A percentile compares a stretch with the other conserved stretches of the same genome.
phyloP scores from a whole-genome alignment of 2,888 invertebrate genomes.

The Cactoblastis cactorum region DNA sequence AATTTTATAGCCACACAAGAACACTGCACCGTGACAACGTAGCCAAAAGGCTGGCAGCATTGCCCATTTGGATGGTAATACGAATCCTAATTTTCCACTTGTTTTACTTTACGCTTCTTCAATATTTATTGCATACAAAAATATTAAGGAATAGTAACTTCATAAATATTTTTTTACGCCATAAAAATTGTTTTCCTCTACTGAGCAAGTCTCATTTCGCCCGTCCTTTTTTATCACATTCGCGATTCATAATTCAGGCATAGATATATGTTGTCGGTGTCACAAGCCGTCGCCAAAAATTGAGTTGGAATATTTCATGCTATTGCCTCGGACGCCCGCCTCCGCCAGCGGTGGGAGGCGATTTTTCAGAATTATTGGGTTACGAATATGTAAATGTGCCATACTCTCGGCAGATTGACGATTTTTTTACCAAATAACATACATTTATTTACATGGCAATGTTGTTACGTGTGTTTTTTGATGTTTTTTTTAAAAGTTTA shows the following conservation, averaged over 20 bases:
- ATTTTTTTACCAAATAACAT: not conserved
- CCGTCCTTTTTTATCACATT: conserved; percentile 14
- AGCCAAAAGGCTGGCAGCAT: no score
- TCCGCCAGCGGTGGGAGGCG: not conserved
- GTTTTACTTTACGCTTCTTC: no score
- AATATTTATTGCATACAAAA: no score
- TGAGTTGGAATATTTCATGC: conserved; percentile 17
- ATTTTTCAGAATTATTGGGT: conserved; percentile 19
- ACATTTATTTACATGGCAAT: not conserved
- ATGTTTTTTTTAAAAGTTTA: no score
- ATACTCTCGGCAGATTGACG: not conserved
- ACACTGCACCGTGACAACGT: no score
- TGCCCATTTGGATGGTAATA: no score
- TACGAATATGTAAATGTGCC: conserved; percentile 16
- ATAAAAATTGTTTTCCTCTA: not conserved
- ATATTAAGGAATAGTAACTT: no score
- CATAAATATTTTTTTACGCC: not conserved
- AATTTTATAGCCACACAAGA: no score
- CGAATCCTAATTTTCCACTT: no score
- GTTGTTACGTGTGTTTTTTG: not conserved
- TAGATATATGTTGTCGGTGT: conserved; percentile 12
- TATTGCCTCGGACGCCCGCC: conserved; percentile 8
- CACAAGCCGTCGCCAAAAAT: conserved; percentile 12
- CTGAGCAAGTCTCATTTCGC: not conserved
- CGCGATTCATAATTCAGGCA: conserved; percentile 14